These are phyloP conservation scores for Antennarius striatus DNA, from an alignment of 2,113 vertebrate species.

Conservation along the genomic window DNA sequence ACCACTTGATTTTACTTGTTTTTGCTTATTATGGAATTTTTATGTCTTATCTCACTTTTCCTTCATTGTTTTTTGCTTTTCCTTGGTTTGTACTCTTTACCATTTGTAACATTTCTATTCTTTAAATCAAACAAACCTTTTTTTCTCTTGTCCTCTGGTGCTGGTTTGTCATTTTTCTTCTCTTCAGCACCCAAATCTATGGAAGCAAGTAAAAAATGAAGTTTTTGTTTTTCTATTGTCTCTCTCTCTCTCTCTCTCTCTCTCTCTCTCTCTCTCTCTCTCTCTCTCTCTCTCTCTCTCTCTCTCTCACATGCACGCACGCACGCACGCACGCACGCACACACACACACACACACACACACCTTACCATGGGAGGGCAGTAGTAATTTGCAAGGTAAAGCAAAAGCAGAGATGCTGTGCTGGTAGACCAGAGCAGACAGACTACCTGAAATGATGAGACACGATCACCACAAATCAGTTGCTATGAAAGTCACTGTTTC, in stretches of 20 bases:
- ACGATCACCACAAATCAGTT: not conserved
- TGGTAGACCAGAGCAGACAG: constrained; percentile 91
- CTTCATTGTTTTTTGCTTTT: no score
- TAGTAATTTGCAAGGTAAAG: constrained; percentile 84
- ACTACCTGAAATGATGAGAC: constrained; percentile 80
- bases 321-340: not conserved
- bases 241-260: not conserved
- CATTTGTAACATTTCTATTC: no score
- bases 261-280: not conserved
- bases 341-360: constrained; percentile 7
- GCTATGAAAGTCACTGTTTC: no score
- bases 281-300: no score
- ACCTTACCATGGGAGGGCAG: constrained; percentile 82
- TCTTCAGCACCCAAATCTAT: constrained; percentile 44
- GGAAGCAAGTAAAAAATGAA: not conserved
- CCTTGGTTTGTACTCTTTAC: no score
- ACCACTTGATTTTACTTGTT: not conserved
- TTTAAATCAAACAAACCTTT: constrained; percentile 38
- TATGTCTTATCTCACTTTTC: no score
- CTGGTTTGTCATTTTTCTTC: constrained; percentile 19
- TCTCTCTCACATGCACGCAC: not conserved
- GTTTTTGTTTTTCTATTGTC: not conserved
- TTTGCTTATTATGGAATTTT: no score
- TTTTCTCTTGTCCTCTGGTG: constrained; percentile 34
- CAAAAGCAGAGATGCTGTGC: constrained; percentile 84